Evolutionary conservation across 2,113 vertebrate genomes (phyloP), one percentile per base, ranked within the genome.

Genomic region (Cromileptes altivelis): DNA sequence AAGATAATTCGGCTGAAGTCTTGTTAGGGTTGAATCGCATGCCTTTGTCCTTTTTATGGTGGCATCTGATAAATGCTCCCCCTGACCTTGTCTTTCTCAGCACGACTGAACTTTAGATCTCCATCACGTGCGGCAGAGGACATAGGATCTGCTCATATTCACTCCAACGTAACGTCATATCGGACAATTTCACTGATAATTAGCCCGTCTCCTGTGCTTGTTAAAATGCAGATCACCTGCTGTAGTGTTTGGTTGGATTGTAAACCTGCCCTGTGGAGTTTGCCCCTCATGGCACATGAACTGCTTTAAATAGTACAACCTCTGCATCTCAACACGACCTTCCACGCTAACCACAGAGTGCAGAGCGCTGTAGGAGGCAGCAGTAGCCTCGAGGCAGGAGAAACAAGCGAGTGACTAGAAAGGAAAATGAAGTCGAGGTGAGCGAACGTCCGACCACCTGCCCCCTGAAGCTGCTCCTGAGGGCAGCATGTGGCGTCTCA

Each of bases 261-360:
- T 45, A 61, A 75, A 81, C 74, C 52, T 60, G 74, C 60, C 63
- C 58, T 30, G 53, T 11, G 74, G 50, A 37, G 67, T 79, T 69
- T 53, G 68, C 13, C 88, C 68, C 81, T 75, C 80, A 79, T 10
- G 63, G 33, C 42, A 62, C 40, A 65, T 12, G 7, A 52, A 4
- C 64, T 14, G 61, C 84, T 81, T 84, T 88, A 78, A 84, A 90
- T 82, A 85, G 81, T 12, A 75, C 81, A 74, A 82, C 80, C 81
- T 91, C 87, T 88, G 77, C 85, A 80, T 84, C 77, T 80, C 64
- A 80, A 65, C 52, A 52, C 15, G 73, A 82, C 78, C 86, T 85
- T 77, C 84, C 77, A 45, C 58, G 19, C 68, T 25, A 40, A 84
- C 63, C 70, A 40, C 67, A 40, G 65, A 60, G 76, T 19, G 71